These are phyloP conservation scores for Tupaia chinensis DNA, from an alignment of 2,113 vertebrate genomes.

Conservation along the genomic window DNA sequence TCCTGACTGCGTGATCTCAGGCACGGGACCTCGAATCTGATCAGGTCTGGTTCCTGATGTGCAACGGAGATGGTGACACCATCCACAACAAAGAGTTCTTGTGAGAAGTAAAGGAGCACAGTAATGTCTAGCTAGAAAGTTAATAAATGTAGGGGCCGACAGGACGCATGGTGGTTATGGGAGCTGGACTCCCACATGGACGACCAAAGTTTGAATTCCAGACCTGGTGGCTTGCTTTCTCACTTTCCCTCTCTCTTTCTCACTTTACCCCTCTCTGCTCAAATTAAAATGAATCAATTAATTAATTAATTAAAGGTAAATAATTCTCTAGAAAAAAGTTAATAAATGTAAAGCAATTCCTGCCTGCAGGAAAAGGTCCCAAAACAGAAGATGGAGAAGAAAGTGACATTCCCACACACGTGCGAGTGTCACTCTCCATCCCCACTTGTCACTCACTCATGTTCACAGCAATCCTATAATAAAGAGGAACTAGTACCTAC, in stretches of 20 bases:
- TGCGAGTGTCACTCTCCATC: not conserved
- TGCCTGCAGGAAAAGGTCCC: too few relatives aligned
- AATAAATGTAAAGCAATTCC: not conserved
- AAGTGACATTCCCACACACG: not conserved
- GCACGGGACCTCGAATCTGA: not conserved
- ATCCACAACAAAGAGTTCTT: not conserved
- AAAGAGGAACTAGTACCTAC: not conserved
- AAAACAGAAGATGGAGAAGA: not conserved
- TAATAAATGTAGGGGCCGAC: not conserved
- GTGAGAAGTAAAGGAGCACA: not conserved
- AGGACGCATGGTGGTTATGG: too few relatives aligned
- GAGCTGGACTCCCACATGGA: too few relatives aligned
- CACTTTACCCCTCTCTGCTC: too few relatives aligned
- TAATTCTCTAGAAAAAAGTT: not conserved
- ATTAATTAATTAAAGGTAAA: too few relatives aligned
- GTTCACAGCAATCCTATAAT: not conserved
- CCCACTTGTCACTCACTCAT: not conserved
- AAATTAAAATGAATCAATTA: too few relatives aligned
- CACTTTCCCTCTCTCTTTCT: too few relatives aligned
- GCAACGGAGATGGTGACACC: not conserved
- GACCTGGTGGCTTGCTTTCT: too few relatives aligned
- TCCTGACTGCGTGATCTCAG: not conserved
- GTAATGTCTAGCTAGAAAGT: not conserved
- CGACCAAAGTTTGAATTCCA: too few relatives aligned
- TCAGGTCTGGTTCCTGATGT: not conserved